These are phyloP conservation scores for Protonemura montana DNA, from an alignment of 2,888 invertebrate species.

Conservation along the genomic window DNA sequence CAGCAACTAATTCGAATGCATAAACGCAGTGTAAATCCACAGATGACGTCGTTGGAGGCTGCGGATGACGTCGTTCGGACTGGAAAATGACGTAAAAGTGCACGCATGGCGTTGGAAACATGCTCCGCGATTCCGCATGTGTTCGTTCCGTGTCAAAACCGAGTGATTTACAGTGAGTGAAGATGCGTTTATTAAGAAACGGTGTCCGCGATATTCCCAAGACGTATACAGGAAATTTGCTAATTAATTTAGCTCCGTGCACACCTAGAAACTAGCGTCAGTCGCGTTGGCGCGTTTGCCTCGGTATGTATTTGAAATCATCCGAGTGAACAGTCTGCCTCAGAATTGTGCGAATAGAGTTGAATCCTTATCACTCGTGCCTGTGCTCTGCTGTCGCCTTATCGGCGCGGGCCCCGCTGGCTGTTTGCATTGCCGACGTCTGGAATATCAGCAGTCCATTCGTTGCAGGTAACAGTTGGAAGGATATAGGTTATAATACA, in stretches of 20 bases:
- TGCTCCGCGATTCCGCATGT: neutral
- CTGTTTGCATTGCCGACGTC: neutral
- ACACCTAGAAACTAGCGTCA: too few relatives aligned
- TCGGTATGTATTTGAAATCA: neutral
- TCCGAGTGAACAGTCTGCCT: neutral
- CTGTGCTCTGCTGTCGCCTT: neutral
- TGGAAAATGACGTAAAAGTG: neutral
- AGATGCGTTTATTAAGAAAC: neutral
- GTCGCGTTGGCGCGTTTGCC: too few relatives aligned
- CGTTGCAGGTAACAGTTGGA: neutral
- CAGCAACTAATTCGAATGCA: neutral
- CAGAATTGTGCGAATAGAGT: neutral
- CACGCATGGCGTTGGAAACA: neutral
- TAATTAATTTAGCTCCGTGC: neutral
- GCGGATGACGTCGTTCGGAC: neutral
- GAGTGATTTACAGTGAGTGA: neutral
- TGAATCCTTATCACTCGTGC: neutral
- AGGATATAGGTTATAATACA: neutral
- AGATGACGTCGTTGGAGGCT: neutral
- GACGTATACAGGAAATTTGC: neutral
- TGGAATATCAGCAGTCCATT: neutral
- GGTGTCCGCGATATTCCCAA: neutral
- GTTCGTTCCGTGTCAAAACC: neutral
- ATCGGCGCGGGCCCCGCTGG: neutral
- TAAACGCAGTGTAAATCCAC: neutral